Evolutionary conservation across 1,140 invertebrate species (phyloP), one percentile per base, ranked within the genome.

Genomic region (Formica selysi): DNA sequence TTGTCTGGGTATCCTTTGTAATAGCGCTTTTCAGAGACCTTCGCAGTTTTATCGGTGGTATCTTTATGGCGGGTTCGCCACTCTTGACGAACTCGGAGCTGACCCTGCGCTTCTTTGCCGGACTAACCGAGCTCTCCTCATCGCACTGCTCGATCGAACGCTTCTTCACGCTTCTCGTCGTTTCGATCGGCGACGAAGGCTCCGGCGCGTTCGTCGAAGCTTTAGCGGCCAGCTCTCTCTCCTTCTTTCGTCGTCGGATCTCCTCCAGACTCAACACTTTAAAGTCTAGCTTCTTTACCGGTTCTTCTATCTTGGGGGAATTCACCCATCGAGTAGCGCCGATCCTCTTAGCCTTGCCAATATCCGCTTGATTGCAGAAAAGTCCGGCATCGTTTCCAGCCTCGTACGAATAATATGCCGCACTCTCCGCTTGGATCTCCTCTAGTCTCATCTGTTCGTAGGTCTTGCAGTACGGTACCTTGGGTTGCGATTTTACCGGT

Each of bases 381-480:
- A 54, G n/a, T 26, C 3, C 32, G 10, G 19, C 68, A 59, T 22
- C 70, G 32, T 90, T 87, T 19, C 86, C 71, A 1, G 61, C 61
- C 41, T 94, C 92, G 91, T 97, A 97, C 51, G 95, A 96, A 93
- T 97, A 97, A 93, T 96, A 97, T 36, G 96, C 96, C 6, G 97
- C 97, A 7, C 96, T 96, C 91, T 96, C 96, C 2, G 96, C 96
- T 87, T 97, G 96, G 59, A 97, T 96, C 88, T 96, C 96, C 93
- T 97, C 97, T 54, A 97, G 92, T 19, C 96, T 94, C 71, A 97
- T 95, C 86, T 97, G 95, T 89, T 97, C 97, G 88, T 97, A 95
- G 0, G 96, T 96, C 93, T 97, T 97, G 85, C 96, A 95, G 88
- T 95, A 94, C 4, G 96, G 91, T 51, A 93, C 91, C 51, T 92